These are phyloP conservation scores for Salmo trutta DNA, from an alignment of 2,797 vertebrate species.

Conservation along the genomic window DNA sequence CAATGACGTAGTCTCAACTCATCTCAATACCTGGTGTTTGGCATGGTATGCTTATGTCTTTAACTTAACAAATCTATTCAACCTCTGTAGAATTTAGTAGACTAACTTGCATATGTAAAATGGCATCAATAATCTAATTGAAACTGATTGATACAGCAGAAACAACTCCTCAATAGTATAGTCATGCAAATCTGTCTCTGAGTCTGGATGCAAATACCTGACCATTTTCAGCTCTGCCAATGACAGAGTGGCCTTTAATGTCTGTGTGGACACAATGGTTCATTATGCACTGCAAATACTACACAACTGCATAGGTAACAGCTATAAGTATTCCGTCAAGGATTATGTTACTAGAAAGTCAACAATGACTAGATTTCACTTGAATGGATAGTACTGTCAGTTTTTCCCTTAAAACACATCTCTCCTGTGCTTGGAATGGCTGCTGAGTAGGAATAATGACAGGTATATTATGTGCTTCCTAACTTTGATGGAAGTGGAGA, in stretches of 20 bases:
- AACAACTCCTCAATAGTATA: constrained; percentile 5
- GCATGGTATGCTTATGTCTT: background rate
- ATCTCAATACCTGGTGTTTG: background rate
- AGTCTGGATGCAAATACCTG: constrained; percentile 34
- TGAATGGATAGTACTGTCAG: too few relatives aligned
- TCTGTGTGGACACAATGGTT: too few relatives aligned
- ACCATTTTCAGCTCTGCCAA: constrained; percentile 16
- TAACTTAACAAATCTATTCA: too few relatives aligned
- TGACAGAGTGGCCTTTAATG: background rate
- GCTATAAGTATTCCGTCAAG: too few relatives aligned
- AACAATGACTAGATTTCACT: background rate
- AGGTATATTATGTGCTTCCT: background rate
- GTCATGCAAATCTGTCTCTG: constrained; percentile 30
- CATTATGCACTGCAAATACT: too few relatives aligned
- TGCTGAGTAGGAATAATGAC: background rate
- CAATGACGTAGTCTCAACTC: background rate
- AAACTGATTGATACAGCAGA: background rate
- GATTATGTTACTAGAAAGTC: too few relatives aligned
- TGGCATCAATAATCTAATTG: background rate
- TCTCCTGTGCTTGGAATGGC: background rate
- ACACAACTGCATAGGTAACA: too few relatives aligned
- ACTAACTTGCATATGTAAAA: background rate
- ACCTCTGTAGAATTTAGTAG: too few relatives aligned
- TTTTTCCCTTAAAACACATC: background rate
- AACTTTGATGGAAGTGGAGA: background rate